Base-by-base conservation (phyloP, 2,797 vertebrate species). In the Fistularia commersonii region DNA sequence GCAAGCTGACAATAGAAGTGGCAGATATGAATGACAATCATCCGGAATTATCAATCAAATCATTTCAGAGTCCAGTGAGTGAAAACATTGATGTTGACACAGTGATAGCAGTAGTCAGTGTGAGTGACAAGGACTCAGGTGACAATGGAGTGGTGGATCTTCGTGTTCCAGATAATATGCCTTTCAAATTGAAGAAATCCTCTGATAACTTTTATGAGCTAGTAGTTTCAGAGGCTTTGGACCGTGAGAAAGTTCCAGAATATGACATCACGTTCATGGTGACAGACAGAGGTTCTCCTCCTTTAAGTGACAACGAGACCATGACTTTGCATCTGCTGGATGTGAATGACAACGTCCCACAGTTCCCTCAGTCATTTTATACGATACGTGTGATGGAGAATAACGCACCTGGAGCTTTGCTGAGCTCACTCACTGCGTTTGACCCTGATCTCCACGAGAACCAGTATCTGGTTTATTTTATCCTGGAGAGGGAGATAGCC, bases 11-110 rank as follows among this genome's bases (percentile, higher is more conserved):
- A 43, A 23, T 90, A 7, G 77, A 70, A 42, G 62, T 91, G 8
- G 55, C 77, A 43, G 89, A 91, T 46, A 74, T 74, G 45, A 91
- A 91, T 38, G 89, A 91, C 31, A 91, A 91, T 0, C 60, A 75
- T 3, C 89, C 89, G 5, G 80, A 87, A 48, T 64, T 76, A 42
- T 69, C 71, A 0, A 57, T 67, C 1, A 67, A 62, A 41, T 67
- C 64, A 3, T 67, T 67, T 15, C 58, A 62, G 7, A 67, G 45
- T 68, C 64, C 83, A 8, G 38, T 68, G 1, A 48, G 48, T 46
- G 54, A 58, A 42, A 37, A 57, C n/a, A 12, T 50, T 3, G 36
- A 39, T 1, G 6, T 66, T 3, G 72, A 76, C 7, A 82, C 78
- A 0, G 72, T 90, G 13, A 77, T 82, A 41, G 59, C 58, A 6